Base-by-base conservation (phyloP, 30 jellyfish, hydroid and myxozoan genomes). In the Turritopsis dohrnii region DNA sequence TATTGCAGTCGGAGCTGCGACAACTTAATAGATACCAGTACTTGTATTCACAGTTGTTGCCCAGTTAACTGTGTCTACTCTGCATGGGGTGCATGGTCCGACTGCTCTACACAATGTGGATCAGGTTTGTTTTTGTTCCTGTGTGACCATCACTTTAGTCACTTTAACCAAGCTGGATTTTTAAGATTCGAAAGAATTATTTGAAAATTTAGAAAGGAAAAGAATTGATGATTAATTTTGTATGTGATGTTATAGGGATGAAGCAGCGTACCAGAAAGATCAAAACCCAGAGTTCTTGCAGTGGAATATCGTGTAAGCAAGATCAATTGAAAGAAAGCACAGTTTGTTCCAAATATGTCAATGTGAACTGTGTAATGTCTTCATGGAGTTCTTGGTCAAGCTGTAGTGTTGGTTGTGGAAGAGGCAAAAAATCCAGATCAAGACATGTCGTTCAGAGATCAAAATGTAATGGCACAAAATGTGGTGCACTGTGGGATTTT, bases 31-130 rank as follows among this genome's bases (percentile, higher is more conserved):
- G 88, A 90, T 20, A 74, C 31, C 25, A 71, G 92, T 72, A n/a
- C 76, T 54, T 90, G 97, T 76, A 84, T 82, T 26, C 97, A 90
- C 74, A 90, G 97, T 52, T 90, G 97, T 80, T 90, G 97, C 76
- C 97, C 97, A 18, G 95, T 83, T 5, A 73, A 85, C 75, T 90
- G 97, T 53, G 87, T 73, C 17, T 75, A 80, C 71, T 75, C 95
- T 23, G 82, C 54, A 52, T 90, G 97, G 97, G 72, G 92, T 24
- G 81, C 89, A 26, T 90, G 97, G 97, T 86, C 95, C 21, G 75
- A 52, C 52, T 90, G 97, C 71, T 84, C 97, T 1, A 90, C 88
- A 1, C 80, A 86, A 30, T 90, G 97, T 71, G 97, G 97, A 30
- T n/a, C 79, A 69, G 97, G 97, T 90, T 23, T 74, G 60, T 26